Conservation (phyloP, 2,113 vertebrate genomes). For the Campylomormyrus tamandua region DNA sequence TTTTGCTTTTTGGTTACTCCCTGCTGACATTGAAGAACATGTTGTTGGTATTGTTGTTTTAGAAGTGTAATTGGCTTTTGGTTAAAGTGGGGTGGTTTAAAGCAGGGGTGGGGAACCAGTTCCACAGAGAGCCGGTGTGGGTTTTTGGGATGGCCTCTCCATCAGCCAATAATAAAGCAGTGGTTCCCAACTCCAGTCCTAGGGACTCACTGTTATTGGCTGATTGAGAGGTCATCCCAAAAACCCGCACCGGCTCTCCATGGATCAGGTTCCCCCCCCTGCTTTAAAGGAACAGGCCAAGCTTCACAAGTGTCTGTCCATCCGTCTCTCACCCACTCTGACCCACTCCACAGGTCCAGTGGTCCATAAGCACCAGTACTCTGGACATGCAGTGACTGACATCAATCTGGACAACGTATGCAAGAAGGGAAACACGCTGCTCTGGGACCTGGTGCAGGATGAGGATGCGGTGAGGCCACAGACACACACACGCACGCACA, state of each 20-base stretch:
- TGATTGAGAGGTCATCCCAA: too few relatives aligned
- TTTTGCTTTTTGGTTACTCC: not conserved
- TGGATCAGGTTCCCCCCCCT: too few relatives aligned
- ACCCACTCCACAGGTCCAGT: conserved; percentile 68
- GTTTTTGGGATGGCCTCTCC: too few relatives aligned
- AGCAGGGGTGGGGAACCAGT: not conserved
- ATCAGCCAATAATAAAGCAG: too few relatives aligned
- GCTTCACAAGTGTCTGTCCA: not conserved
- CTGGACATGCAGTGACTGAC: conserved; percentile 85
- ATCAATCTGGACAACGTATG: conserved; percentile 99
- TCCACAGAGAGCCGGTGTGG: too few relatives aligned
- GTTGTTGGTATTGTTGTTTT: not conserved
- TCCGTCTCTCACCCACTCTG: not conserved
- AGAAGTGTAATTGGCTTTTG: not conserved
- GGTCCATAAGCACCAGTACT: conserved; percentile 96
- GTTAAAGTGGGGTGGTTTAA: not conserved
- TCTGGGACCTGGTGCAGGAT: conserved; percentile 98
- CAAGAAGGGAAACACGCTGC: conserved; percentile 94
- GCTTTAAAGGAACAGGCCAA: not conserved
- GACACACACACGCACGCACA: not conserved
- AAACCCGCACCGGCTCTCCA: too few relatives aligned
- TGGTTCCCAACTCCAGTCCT: too few relatives aligned
- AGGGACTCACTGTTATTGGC: too few relatives aligned
- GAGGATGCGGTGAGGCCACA: conserved; percentile 80
- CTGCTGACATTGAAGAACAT: not conserved